Evolutionary conservation across 1,140 invertebrate genomes (phyloP), one percentile per base, ranked within the genome.

Genomic region (Cherax destructor): DNA sequence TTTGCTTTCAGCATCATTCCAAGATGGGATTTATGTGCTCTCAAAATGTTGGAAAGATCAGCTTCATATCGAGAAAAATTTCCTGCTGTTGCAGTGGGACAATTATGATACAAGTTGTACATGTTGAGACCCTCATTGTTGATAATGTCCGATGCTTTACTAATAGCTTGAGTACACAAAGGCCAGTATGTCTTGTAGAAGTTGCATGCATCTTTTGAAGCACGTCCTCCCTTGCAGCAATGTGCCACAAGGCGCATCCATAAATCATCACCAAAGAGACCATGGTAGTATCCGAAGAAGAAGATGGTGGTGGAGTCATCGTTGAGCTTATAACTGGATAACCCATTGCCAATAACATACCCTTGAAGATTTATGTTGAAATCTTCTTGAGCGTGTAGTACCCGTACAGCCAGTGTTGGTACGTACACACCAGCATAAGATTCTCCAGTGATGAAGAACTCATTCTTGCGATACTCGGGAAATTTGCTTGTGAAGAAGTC

Each of bases 341-440:
- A 93, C 50, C 95, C 95, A 94, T 96, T 96, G 74, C 95, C 95
- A 92, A 96, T 94, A 49, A 94, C 95, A 93, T 95, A 94, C 52
- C 95, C 95, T 94, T 95, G 86, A 24, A 93, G 79, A 78, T 93
- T 93, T 16, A 95, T 94, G 2, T 85, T 83, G 21, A 92, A 90
- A 10, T 91, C 50, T 72, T 94, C 94, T 74, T 85, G 56, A 30
- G 83, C 88, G 18, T 94, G 93, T 0, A 96, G 93, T n/a, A 96
- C 94, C 83, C 94, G 93, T 21, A 94, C 94, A 24, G 95, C 94
- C 50, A 96, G 93, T 3, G 96, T 96, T 49, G 95, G 95, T 56
- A 95, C 89, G 84, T 93, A 93, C 74, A 95, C 93, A 21, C 95
- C 95, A 52, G 93, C 95, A 93, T 95, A 95, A 41, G 94, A 94